Percentiles rank a stretch among this genome's conserved stretches.
Evolutionary conservation across 1,140 invertebrate species (phyloP).

Genomic region (Trichomalopsis sarcophagae): DNA sequence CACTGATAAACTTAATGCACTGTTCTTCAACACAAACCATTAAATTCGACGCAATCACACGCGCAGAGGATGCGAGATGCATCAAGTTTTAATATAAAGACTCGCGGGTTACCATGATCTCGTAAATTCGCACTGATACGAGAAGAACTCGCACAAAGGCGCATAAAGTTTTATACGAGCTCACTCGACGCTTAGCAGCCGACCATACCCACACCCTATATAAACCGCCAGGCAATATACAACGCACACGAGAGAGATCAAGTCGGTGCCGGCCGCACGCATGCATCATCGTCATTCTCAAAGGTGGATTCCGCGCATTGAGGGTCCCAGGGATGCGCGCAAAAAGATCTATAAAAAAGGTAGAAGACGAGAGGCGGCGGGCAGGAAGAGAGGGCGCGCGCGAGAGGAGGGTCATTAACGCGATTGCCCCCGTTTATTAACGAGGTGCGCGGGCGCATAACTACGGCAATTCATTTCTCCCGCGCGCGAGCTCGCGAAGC

Average conservation of each 20-base stretch:
- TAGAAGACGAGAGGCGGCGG: background rate
- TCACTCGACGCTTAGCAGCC: background rate
- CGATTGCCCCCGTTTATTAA: conserved; percentile 52
- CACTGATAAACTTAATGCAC: background rate
- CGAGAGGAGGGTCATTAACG: conserved; percentile 40
- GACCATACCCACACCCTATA: too few relatives aligned
- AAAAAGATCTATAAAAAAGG: background rate
- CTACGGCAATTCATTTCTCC: conserved; percentile 43
- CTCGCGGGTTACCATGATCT: background rate
- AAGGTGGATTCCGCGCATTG: background rate
- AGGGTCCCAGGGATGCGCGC: background rate
- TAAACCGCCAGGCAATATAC: background rate
- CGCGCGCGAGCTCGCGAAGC: background rate
- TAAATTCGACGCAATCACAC: background rate
- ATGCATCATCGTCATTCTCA: background rate
- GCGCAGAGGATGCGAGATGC: background rate
- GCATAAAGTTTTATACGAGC: background rate
- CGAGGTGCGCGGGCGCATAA: conserved; percentile 40
- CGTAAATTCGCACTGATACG: background rate
- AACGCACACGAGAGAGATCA: background rate
- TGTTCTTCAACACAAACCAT: background rate
- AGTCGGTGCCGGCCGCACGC: background rate
- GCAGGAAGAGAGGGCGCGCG: background rate
- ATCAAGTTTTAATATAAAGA: conserved; percentile 21
- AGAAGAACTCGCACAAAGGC: background rate